phyloP scores from a whole-genome alignment of 2,888 invertebrate genomes.

The Spatulosminthurus flaviceps region DNA sequence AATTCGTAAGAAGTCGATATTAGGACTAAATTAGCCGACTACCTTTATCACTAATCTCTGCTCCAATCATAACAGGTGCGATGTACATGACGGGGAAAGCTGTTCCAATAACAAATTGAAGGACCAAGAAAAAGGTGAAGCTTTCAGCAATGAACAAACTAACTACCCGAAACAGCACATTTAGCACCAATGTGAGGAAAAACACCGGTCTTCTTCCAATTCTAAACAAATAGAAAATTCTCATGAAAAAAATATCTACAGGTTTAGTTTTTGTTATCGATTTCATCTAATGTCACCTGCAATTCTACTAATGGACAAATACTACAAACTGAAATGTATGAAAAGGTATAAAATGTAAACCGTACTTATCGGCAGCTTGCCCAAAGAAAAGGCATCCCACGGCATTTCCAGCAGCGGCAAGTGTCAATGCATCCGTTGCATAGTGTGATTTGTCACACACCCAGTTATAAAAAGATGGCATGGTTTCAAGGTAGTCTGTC shows the following conservation, averaged over 20 bases:
- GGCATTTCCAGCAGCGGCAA: constrained; percentile 70
- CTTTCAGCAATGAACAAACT: constrained; percentile 53
- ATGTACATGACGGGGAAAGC: constrained; percentile 59
- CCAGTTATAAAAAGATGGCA: constrained; percentile 71
- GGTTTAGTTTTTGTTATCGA: no score
- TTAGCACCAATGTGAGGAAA: constrained; percentile 67
- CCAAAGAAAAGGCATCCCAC: constrained; percentile 67
- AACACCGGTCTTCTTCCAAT: constrained; percentile 69
- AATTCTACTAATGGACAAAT: no score
- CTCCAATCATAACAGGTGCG: constrained; percentile 35
- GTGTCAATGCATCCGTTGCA: constrained; percentile 70
- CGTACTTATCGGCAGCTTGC: constrained; percentile 72
- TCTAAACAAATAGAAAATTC: constrained; percentile 65
- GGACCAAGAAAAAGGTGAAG: constrained; percentile 48
- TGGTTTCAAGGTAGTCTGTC: constrained; percentile 69
- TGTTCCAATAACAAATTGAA: constrained; percentile 54
- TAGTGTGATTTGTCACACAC: constrained; percentile 70
- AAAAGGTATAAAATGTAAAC: neutral
- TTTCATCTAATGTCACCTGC: no score
- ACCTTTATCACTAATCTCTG: constrained; percentile 54
- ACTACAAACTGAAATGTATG: neutral
- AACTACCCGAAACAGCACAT: constrained; percentile 49
- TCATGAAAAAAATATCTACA: no score
- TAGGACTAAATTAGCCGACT: no score
- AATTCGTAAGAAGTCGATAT: no score